These are phyloP conservation scores for Eonycteris spelaea DNA, from an alignment of 2,113 vertebrate species.

Conservation along the genomic window DNA sequence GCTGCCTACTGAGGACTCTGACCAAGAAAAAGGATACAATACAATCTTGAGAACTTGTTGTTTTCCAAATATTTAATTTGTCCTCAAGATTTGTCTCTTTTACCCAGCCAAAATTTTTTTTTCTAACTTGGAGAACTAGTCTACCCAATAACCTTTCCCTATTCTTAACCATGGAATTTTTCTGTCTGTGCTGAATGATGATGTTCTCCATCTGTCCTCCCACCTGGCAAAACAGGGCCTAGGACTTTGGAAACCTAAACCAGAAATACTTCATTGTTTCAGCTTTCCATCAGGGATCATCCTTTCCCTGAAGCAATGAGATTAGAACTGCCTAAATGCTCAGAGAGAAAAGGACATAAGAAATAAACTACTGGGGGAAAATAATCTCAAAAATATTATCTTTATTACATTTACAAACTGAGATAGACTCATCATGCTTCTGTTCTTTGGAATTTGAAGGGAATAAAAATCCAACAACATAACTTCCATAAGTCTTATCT, in stretches of 20 bases:
- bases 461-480: not conserved
- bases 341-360: not conserved
- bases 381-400: not conserved
- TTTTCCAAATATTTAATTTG: constrained; percentile 8
- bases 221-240: not conserved
- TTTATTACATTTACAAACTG: not conserved
- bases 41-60: not conserved
- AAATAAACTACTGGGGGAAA: not conserved
- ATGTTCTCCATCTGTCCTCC: not conserved
- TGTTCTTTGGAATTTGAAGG: not conserved
- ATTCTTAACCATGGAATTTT: not conserved
- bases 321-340: not conserved
- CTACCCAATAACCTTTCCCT: not conserved
- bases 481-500: not conserved
- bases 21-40: not conserved
- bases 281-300: not conserved
- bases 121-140: not conserved
- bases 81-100: not conserved
- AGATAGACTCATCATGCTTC: not conserved
- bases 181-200: not conserved
- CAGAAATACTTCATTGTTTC: not conserved
- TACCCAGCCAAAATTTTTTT: not conserved
- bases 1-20: not conserved
- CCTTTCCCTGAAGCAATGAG: not conserved
- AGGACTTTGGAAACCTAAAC: not conserved